Evolutionary conservation across 2,888 invertebrate genomes (phyloP).

Genomic region (Volucella bombylans): DNA sequence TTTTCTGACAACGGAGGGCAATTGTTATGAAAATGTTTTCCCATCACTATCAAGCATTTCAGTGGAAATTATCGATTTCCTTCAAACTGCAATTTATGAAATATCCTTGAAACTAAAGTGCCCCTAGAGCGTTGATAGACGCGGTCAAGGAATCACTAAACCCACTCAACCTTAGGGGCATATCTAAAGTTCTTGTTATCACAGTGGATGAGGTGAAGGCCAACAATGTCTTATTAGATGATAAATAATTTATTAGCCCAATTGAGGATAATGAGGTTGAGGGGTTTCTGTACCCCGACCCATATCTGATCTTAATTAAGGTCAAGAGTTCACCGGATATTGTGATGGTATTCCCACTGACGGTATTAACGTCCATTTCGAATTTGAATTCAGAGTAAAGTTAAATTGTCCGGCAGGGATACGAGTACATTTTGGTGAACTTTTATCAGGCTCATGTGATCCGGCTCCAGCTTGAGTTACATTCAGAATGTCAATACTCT

Average conservation of each 20-base stretch:
- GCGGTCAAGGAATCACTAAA: neutral
- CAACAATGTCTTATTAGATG: conserved; percentile 20
- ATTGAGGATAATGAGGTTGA: conserved; percentile 3
- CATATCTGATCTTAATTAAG: conserved; percentile 22
- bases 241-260: conserved; percentile 23
- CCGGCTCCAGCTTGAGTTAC: neutral
- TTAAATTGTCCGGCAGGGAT: too few relatives aligned
- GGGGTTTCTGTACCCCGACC: neutral
- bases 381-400: too few relatives aligned
- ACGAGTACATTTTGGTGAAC: too few relatives aligned
- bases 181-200: neutral
- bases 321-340: conserved; percentile 3
- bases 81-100: conserved; percentile 13
- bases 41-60: conserved; percentile 9
- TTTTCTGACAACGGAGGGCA: neutral
- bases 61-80: conserved; percentile 25
- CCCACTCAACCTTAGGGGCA: neutral
- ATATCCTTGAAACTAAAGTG: conserved; percentile 11
- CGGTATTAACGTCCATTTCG: too few relatives aligned
- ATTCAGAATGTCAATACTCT: neutral
- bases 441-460: neutral
- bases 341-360: neutral
- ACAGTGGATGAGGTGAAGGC: neutral
- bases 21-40: conserved; percentile 42
- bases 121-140: neutral